Evolutionary conservation across 2,113 vertebrate species (phyloP).

Genomic region (Polyodon spathula): DNA sequence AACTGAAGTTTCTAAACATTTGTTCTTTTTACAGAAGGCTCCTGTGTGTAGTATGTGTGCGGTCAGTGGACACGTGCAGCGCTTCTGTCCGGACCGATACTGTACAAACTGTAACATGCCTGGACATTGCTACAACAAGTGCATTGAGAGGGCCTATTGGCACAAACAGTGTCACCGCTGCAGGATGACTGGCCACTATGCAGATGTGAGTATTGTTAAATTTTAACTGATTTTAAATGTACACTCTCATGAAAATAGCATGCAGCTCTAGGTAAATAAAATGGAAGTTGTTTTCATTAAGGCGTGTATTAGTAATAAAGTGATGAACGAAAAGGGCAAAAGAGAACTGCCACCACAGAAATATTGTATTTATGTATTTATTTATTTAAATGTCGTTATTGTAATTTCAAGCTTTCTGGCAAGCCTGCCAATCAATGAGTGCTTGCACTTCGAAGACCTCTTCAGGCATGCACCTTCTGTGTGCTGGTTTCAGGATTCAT

Average conservation of each 20-base stretch:
- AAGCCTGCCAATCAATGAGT: no score
- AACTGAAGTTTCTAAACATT: neutral
- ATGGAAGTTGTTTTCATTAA: no score
- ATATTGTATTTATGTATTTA: no score
- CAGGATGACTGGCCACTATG: slow-evolving; percentile 76
- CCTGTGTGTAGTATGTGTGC: slow-evolving; percentile 74
- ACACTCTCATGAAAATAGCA: no score
- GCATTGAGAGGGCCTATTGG: slow-evolving; percentile 68
- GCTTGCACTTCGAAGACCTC: no score
- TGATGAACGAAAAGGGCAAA: no score
- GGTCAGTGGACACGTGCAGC: slow-evolving; percentile 53
- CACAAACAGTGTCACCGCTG: slow-evolving; percentile 79
- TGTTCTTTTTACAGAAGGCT: slow-evolving; percentile 56
- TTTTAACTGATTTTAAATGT: neutral
- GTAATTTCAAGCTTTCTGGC: no score
- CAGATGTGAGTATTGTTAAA: slow-evolving; percentile 72
- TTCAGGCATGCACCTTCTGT: neutral
- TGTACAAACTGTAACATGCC: slow-evolving; percentile 82
- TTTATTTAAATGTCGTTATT: no score
- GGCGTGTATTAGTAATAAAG: no score
- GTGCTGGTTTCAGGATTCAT: neutral
- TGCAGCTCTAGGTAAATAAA: no score
- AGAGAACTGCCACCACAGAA: no score
- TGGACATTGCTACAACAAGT: slow-evolving; percentile 60
- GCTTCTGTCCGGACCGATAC: slow-evolving; percentile 63